Evolutionary conservation across 2,888 invertebrate species (phyloP), one percentile per base, ranked within the genome.

Genomic region (Melitaea athalia): DNA sequence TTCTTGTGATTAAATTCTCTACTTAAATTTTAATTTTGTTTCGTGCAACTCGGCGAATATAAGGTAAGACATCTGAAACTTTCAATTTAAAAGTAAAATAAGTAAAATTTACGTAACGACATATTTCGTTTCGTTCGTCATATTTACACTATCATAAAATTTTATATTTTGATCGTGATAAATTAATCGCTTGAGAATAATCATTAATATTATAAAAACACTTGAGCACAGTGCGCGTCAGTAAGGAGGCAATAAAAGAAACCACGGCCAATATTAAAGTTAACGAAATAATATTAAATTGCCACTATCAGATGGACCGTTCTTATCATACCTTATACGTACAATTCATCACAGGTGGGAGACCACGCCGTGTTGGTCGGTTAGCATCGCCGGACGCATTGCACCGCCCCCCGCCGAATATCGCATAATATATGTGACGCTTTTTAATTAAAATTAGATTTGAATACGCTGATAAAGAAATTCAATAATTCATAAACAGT

Each of bases 361-460:
- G 88, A 64, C 85, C 90, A 79, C 70, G 63, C 72, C 82, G 80
- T 75, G 74, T 78, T 87, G 81, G 91, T 76, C 78, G 73, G 74
- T 76, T 79, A 72, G 77, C 77, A 78, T 81, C 81, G 78, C 76
- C 80, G 81, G 82, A 81, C 83, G 77, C 81, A 78, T 82, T 83
- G 89, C 83, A 81, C 84, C 92, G 91, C 92, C 92, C 88, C 87
- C 91, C 83, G 80, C 86, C 91, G 89, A 92, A 91, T 88, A 86
- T 82, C 79, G 81, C 86, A 86, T 91, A 89, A 92, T 88, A 89
- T 91, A 92, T 92, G 88, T 91, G 91, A 90, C 89, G 87, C 85
- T 85, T 91, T 90, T 92, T 91, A 91, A 92, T 92, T 92, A 91
- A 92, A 92, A 91, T 86, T 87, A 86, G 92, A 92, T 92, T 85